Evolutionary conservation across 2,113 vertebrate genomes (phyloP).

Genomic region (Ploceus nigricollis): DNA sequence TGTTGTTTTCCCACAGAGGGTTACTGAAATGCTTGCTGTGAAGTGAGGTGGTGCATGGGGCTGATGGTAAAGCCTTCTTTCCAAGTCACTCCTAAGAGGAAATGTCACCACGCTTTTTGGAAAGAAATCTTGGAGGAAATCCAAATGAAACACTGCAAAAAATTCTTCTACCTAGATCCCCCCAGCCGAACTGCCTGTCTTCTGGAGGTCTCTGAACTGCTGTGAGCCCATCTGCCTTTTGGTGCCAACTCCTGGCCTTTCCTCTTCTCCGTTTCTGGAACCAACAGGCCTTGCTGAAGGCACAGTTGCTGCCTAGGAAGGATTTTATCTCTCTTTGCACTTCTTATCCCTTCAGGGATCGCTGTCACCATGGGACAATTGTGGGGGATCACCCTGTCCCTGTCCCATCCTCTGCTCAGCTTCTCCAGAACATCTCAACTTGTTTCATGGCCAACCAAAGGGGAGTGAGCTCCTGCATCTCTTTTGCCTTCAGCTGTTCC

Average conservation of each 20-base stretch:
- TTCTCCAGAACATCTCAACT: neutral
- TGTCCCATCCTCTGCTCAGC: neutral
- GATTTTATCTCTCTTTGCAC: conserved; percentile 11
- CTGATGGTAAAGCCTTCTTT: neutral
- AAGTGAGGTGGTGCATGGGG: neutral
- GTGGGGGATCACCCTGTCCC: neutral
- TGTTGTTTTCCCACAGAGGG: neutral
- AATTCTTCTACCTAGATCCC: conserved; percentile 5
- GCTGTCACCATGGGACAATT: neutral
- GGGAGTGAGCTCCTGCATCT: neutral
- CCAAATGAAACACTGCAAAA: conserved; percentile 21
- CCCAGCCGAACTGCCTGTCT: neutral
- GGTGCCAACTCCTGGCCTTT: conserved; percentile 5
- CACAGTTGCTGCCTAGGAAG: neutral
- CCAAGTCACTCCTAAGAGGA: neutral
- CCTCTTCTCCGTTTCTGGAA: neutral
- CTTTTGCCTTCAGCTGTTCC: neutral
- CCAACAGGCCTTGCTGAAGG: conserved; percentile 23
- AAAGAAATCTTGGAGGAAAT: conserved; percentile 2
- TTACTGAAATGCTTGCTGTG: neutral
- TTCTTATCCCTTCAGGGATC: neutral
- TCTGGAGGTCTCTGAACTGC: neutral
- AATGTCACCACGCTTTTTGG: neutral
- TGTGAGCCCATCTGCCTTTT: conserved; percentile 22
- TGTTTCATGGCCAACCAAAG: neutral